Percentiles rank a stretch among this genome's conserved stretches.
phyloP scores from a whole-genome alignment of 1,140 invertebrate species.

The Cydia strobilella region DNA sequence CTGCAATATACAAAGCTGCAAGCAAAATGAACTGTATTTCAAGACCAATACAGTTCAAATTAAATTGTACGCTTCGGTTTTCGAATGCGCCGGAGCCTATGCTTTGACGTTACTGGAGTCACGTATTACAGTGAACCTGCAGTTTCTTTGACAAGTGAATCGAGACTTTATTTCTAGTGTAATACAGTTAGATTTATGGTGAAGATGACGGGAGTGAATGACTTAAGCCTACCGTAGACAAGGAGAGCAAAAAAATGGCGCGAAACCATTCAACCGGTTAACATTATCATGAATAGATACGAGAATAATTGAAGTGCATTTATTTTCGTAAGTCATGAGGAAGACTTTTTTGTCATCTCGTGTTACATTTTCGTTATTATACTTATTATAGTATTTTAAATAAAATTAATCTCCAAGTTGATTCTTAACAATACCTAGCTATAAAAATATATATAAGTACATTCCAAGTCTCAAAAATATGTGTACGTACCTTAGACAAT shows the following conservation, averaged over 20 bases:
- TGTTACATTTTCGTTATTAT: no score
- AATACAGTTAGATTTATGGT: background rate
- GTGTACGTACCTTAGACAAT: no score
- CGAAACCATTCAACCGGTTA: conserved; percentile 1
- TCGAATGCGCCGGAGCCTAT: background rate
- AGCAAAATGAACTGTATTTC: background rate
- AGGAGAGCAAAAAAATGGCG: conserved; percentile 16
- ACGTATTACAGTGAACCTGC: background rate
- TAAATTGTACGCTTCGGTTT: background rate
- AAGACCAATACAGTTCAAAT: background rate
- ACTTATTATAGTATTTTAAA: no score
- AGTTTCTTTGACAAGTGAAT: background rate
- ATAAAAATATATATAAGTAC: no score
- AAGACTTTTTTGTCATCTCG: no score
- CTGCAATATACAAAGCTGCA: background rate
- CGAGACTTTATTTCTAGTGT: background rate
- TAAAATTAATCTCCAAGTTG: no score
- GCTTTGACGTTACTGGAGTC: conserved; percentile 8
- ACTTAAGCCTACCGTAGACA: background rate
- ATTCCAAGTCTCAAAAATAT: no score
- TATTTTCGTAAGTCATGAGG: background rate
- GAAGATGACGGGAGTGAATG: background rate
- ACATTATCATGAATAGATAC: background rate
- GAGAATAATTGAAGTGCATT: background rate
- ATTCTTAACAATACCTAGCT: no score